A percentile compares a stretch with the other conserved stretches of the same genome.
Conservation (phyloP, 1,140 invertebrate genomes). For the Heliconius nattereri region DNA sequence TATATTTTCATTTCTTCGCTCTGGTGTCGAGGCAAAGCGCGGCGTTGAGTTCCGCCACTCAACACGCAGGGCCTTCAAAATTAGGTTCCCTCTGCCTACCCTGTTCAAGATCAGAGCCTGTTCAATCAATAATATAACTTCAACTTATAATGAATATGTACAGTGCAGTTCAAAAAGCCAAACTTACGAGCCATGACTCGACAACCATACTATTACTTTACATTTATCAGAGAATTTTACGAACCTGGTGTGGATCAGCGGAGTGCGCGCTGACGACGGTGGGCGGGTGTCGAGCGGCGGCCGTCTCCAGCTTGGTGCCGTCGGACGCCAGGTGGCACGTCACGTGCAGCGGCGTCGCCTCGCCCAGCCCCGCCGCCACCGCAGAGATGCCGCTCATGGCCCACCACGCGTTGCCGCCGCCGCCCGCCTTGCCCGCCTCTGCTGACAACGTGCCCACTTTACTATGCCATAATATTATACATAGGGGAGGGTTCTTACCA, state of each 20-base stretch:
- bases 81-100: too few relatives aligned
- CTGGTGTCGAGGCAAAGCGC: too few relatives aligned
- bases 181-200: too few relatives aligned
- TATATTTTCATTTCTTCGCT: too few relatives aligned
- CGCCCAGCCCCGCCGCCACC: constrained; percentile 82
- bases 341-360: constrained; percentile 86
- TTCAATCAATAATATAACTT: too few relatives aligned
- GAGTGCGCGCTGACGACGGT: constrained; percentile 59
- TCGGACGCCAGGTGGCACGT: constrained; percentile 86
- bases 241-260: constrained; percentile 67
- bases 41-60: too few relatives aligned
- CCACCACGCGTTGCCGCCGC: constrained; percentile 31
- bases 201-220: too few relatives aligned
- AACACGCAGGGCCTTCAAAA: too few relatives aligned
- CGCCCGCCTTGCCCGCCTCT: constrained; percentile 21
- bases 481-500: neutral
- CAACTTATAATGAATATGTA: too few relatives aligned
- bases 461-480: neutral
- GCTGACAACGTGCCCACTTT: neutral
- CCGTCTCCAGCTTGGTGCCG: constrained; percentile 85
- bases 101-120: too few relatives aligned
- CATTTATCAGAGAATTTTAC: neutral
- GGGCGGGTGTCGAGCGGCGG: constrained; percentile 54
- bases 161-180: too few relatives aligned
- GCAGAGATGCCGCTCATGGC: constrained; percentile 51